These are phyloP conservation scores for Cygnus buccinator DNA, from an alignment of 2,113 vertebrate genomes.

Conservation along the genomic window DNA sequence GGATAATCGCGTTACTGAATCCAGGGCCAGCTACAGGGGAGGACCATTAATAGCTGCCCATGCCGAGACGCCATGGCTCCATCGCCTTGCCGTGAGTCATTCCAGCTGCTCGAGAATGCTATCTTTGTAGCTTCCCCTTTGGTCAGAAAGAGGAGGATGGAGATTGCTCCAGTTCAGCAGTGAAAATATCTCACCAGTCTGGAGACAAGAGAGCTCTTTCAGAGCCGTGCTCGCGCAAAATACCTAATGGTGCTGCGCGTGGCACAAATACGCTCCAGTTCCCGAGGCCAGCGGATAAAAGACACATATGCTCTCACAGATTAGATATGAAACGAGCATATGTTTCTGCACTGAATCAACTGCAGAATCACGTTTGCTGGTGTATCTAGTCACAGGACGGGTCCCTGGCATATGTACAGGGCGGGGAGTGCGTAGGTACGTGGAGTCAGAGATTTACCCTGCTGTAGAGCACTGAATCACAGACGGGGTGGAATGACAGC, in stretches of 20 bases:
- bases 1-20: conserved; percentile 14
- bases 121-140: neutral
- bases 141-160: neutral
- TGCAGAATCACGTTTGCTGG: neutral
- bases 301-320: conserved; percentile 8
- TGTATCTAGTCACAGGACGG: neutral
- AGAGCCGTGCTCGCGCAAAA: neutral
- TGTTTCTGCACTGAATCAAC: conserved; percentile 4
- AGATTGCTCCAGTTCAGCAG: neutral
- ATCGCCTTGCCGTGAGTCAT: neutral
- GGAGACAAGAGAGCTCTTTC: conserved; percentile 33
- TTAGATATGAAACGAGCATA: neutral
- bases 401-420: neutral
- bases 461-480: neutral
- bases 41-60: conserved; percentile 1
- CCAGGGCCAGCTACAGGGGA: neutral
- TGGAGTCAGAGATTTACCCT: neutral
- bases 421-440: neutral
- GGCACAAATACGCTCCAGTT: neutral
- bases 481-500: neutral
- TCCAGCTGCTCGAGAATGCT: conserved; percentile 29
- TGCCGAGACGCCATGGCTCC: conserved; percentile 29
- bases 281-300: neutral
- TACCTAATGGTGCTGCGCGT: neutral
- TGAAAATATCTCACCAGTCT: neutral